Percentiles rank a stretch among this genome's conserved stretches.
Evolutionary conservation across 92 coral and sea anemone species (phyloP).

Genomic region (Chrysogorgia sp.): DNA sequence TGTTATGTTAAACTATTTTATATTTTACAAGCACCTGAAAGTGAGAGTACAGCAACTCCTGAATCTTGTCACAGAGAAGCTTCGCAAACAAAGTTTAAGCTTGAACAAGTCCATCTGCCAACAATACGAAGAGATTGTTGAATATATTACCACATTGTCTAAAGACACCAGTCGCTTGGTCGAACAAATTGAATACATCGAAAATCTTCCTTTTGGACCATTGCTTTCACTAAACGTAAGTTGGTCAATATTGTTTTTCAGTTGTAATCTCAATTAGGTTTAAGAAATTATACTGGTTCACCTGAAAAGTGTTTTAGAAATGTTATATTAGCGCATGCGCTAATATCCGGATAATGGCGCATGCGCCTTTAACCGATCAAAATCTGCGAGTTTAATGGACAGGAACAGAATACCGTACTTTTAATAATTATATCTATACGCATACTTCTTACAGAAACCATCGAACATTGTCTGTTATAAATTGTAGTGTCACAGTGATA

Average conservation of each 20-base stretch:
- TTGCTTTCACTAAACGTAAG: constrained; percentile 82
- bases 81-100: constrained; percentile 69
- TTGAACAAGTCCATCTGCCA: constrained; percentile 90
- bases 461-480: too few relatives aligned
- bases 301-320: too few relatives aligned
- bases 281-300: not conserved
- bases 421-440: too few relatives aligned
- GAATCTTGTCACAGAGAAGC: constrained; percentile 67
- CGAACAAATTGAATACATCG: constrained; percentile 84
- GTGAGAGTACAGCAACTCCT: constrained; percentile 72
- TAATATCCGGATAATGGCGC: too few relatives aligned
- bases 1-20: not conserved
- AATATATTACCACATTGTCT: constrained; percentile 75
- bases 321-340: too few relatives aligned
- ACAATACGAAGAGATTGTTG: constrained; percentile 93
- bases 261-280: not conserved
- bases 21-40: constrained; percentile 67
- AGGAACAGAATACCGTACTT: too few relatives aligned
- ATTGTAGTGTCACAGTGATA: too few relatives aligned
- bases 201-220: constrained; percentile 83
- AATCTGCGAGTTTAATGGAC: too few relatives aligned
- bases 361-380: too few relatives aligned
- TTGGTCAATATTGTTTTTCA: not conserved
- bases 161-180: constrained; percentile 87
- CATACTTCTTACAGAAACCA: too few relatives aligned